Percentiles rank a stretch among this genome's conserved stretches.
Evolutionary conservation across 2,888 invertebrate species (phyloP).

Genomic region (Drosophila ezoana): DNA sequence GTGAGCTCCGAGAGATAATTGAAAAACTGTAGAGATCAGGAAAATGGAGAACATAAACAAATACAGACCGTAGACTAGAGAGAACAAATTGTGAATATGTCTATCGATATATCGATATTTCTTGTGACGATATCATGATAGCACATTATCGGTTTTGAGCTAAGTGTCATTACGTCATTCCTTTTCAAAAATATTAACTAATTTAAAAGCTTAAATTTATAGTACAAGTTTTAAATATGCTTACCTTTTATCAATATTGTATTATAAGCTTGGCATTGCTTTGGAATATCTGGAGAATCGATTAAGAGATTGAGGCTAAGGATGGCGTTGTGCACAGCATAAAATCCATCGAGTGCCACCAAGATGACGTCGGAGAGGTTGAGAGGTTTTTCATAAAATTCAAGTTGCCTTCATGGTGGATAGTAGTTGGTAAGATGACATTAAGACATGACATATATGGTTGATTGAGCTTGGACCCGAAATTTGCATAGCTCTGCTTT

Average conservation of each 20-base stretch:
- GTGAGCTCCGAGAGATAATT: too few relatives aligned
- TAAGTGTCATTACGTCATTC: not conserved
- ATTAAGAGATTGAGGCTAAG: not conserved
- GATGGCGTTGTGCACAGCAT: not conserved
- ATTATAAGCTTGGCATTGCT: not conserved
- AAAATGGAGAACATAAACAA: not conserved
- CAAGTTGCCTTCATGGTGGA: not conserved
- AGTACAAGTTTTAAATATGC: not conserved
- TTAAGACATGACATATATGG: too few relatives aligned
- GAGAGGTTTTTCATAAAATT: not conserved
- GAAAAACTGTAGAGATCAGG: too few relatives aligned
- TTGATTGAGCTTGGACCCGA: too few relatives aligned
- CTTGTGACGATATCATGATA: not conserved
- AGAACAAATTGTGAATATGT: not conserved
- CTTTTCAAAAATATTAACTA: not conserved
- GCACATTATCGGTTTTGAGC: not conserved
- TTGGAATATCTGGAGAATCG: not conserved
- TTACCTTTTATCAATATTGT: not conserved
- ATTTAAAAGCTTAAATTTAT: not conserved
- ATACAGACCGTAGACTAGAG: not conserved
- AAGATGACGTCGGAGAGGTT: not conserved
- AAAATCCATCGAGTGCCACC: not conserved
- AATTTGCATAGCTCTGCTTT: not conserved
- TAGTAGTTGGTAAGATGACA: not conserved
- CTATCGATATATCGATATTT: not conserved